A percentile compares a stretch with the other conserved stretches of the same genome.
These are phyloP conservation scores for Asobara japonica DNA, from an alignment of 1,140 invertebrate species.

Conservation along the genomic window DNA sequence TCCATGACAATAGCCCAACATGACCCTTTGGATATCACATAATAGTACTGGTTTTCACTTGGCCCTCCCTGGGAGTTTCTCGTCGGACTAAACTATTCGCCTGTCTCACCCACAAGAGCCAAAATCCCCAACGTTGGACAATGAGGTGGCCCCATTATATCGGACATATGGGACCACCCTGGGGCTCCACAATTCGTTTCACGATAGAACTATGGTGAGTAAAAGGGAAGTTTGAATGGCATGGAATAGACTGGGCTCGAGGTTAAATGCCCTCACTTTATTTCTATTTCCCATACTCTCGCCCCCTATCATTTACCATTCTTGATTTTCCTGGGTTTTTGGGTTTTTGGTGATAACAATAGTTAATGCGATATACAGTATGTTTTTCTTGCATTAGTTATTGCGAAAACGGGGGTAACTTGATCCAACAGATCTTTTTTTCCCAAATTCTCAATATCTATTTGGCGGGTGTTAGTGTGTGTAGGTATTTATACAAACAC, in stretches of 20 bases:
- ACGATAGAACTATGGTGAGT: not conserved
- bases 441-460: no score
- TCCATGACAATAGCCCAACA: not conserved
- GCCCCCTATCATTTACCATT: not conserved
- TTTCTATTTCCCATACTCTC: not conserved
- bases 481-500: no score
- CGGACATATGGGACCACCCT: conserved; percentile 15
- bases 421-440: no score
- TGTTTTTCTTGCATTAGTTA: no score
- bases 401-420: no score
- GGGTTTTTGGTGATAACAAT: not conserved
- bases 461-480: no score
- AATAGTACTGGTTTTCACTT: not conserved
- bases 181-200: not conserved
- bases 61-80: conserved; percentile 1
- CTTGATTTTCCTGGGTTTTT: not conserved
- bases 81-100: not conserved
- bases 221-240: conserved; percentile 11
- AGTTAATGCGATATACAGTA: no score
- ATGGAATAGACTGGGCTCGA: not conserved
- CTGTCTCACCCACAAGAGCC: not conserved
- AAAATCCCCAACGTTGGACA: conserved; percentile 14
- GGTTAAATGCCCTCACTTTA: conserved; percentile 3
- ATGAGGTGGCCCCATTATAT: conserved; percentile 25
- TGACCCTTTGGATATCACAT: conserved; percentile 9